Evolutionary conservation across 1,140 invertebrate genomes (phyloP).

Genomic region (Microplitis mediator): DNA sequence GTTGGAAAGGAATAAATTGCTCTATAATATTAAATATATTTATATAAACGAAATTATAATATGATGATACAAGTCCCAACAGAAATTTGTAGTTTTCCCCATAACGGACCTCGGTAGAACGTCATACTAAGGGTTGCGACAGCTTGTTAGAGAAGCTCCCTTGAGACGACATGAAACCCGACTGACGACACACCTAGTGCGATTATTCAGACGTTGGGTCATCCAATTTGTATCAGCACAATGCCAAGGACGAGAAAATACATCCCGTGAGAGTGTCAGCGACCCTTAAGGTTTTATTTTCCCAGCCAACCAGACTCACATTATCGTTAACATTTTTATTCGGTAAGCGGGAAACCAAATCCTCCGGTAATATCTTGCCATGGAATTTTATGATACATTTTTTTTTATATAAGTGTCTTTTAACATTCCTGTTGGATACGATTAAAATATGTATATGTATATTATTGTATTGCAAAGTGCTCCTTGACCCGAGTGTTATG

Average conservation of each 20-base stretch:
- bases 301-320: not conserved
- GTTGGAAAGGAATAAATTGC: too few species aligned
- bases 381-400: too few species aligned
- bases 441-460: too few species aligned
- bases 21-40: too few species aligned
- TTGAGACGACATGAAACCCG: conserved; percentile 20
- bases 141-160: conserved; percentile 39
- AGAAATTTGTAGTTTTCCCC: not conserved
- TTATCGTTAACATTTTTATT: too few species aligned
- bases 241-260: conserved; percentile 26
- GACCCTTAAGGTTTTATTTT: not conserved
- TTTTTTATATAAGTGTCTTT: too few species aligned
- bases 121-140: conserved; percentile 25
- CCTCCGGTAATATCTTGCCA: too few species aligned
- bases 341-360: too few species aligned
- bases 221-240: conserved; percentile 40
- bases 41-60: too few species aligned
- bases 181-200: conserved; percentile 28
- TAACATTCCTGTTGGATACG: too few species aligned
- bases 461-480: too few species aligned
- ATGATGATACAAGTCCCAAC: not conserved
- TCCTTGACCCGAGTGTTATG: too few species aligned
- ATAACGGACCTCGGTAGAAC: conserved; percentile 5
- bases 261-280: conserved; percentile 15
- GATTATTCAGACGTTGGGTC: conserved; percentile 37